Conservation (phyloP, 2,113 vertebrate species). For the Cyphomyrus plagiostoma region DNA sequence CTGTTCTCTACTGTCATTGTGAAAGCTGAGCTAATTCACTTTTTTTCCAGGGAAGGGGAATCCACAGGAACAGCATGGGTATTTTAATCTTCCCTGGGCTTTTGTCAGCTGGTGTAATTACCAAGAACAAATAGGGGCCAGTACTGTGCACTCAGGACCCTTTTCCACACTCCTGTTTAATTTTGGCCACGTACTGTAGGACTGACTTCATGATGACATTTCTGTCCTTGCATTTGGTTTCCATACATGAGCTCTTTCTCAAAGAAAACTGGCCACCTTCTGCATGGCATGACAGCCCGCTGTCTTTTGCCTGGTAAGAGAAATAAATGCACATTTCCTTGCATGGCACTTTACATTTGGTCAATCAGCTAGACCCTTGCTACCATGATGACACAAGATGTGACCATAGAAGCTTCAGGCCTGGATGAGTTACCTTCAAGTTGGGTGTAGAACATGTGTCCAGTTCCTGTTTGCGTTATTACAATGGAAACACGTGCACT, state of each 20-base stretch:
- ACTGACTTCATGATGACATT: background rate
- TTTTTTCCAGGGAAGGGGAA: background rate
- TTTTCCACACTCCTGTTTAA: background rate
- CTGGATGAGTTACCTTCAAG: background rate
- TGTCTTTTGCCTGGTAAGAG: background rate
- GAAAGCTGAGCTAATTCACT: conserved; percentile 40
- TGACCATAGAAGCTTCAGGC: background rate
- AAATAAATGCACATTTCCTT: background rate
- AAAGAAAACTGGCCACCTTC: background rate
- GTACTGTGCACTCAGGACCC: background rate
- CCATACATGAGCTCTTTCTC: background rate
- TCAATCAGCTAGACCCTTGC: background rate
- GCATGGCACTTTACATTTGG: background rate
- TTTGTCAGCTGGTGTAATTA: conserved; percentile 6
- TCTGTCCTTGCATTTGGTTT: background rate
- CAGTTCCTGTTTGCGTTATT: background rate
- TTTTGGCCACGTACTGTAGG: background rate
- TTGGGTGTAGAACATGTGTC: background rate
- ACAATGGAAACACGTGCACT: background rate
- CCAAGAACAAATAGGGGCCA: background rate
- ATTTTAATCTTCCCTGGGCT: conserved; percentile 4
- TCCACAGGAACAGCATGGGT: background rate
- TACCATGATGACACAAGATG: background rate
- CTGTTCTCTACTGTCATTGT: conserved; percentile 40
- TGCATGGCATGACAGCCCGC: background rate